Evolutionary conservation across 2,888 invertebrate genomes (phyloP).

Genomic region (Leptopilina syphax): DNA sequence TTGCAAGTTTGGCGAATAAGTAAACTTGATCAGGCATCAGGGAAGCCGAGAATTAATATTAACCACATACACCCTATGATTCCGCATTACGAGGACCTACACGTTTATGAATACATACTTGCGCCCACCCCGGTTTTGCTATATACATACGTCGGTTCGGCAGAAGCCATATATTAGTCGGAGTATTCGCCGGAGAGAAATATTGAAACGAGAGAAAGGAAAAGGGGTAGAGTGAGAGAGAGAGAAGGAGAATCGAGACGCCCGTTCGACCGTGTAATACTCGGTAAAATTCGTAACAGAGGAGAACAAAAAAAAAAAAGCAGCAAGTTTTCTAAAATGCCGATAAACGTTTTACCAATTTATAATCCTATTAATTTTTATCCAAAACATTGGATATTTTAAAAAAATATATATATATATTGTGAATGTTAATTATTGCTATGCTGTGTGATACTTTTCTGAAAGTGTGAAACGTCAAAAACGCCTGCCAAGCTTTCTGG

Average conservation of each 20-base stretch:
- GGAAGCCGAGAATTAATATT: constrained; percentile 67
- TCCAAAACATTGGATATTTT: too few species aligned
- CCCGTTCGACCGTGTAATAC: constrained; percentile 65
- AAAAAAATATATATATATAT: too few species aligned
- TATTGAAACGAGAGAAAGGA: constrained; percentile 70
- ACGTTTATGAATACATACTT: constrained; percentile 66
- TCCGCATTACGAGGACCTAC: constrained; percentile 67
- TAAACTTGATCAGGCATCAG: constrained; percentile 61
- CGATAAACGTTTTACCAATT: constrained; percentile 16
- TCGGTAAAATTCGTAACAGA: constrained; percentile 66
- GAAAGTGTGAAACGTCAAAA: constrained; percentile 47
- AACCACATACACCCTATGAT: constrained; percentile 66
- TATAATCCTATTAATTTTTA: constrained; percentile 25
- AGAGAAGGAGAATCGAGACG: constrained; percentile 61
- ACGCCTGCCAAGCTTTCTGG: constrained; percentile 50
- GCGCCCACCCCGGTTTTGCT: constrained; percentile 51
- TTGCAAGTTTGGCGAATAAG: constrained; percentile 42
- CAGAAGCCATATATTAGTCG: constrained; percentile 72
- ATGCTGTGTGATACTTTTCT: too few species aligned
- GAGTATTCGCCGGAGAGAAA: constrained; percentile 71
- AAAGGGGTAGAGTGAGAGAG: constrained; percentile 49
- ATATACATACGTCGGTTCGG: constrained; percentile 60
- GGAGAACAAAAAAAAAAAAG: constrained; percentile 39
- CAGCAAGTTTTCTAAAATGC: neutral
- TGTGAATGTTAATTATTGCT: too few species aligned